Evolutionary conservation across 1,140 invertebrate species (phyloP).

Genomic region (Lepidurus packardi): DNA sequence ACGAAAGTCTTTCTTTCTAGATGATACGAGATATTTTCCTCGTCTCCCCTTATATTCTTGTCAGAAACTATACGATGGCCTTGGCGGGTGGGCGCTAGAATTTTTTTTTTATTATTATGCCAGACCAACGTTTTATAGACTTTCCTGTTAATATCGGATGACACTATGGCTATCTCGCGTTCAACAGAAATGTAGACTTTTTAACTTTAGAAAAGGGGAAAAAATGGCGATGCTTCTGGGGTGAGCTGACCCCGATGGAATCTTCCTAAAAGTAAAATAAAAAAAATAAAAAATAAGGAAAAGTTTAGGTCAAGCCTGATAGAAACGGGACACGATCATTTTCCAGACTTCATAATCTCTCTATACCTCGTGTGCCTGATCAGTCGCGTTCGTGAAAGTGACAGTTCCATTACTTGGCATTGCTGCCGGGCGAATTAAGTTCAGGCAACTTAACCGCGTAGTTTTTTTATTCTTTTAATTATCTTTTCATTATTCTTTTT

Average conservation of each 20-base stretch:
- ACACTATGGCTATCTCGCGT: background rate
- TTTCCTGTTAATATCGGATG: background rate
- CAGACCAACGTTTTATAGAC: background rate
- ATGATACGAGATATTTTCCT: background rate
- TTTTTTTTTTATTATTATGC: background rate
- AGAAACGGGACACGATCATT: background rate
- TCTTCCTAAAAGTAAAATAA: background rate
- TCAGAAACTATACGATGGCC: background rate
- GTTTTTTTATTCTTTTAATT: background rate
- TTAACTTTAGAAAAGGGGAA: background rate
- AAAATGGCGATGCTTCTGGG: background rate
- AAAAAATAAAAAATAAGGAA: background rate
- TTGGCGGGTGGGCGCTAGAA: background rate
- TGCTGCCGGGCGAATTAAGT: background rate
- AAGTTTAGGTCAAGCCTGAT: background rate
- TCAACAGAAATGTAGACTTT: background rate
- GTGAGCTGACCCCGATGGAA: background rate
- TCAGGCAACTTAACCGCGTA: background rate
- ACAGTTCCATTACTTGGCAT: background rate
- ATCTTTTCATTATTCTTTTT: too few relatives aligned
- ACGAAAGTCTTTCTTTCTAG: background rate
- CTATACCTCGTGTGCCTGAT: constrained; percentile 1
- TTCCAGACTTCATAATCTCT: background rate
- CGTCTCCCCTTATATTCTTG: background rate
- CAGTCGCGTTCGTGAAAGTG: background rate